Evolutionary conservation across 2,113 vertebrate species (phyloP).

Genomic region (Etheostoma spectabile): DNA sequence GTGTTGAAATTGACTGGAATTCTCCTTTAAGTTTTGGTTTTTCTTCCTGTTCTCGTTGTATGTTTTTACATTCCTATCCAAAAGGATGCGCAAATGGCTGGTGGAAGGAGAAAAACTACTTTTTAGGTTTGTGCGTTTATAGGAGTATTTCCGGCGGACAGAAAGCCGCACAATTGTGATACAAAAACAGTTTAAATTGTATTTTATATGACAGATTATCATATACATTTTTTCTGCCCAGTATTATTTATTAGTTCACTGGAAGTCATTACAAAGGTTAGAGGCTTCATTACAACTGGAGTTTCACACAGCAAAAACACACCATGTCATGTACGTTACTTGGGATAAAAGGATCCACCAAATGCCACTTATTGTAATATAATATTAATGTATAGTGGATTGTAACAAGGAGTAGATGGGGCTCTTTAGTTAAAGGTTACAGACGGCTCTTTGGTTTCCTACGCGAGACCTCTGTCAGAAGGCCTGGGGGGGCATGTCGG

Average conservation of each 20-base stretch:
- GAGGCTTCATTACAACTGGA: not conserved
- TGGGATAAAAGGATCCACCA: slow-evolving; percentile 25
- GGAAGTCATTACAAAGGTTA: slow-evolving; percentile 11
- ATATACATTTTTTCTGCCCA: not conserved
- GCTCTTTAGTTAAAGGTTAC: slow-evolving; percentile 43
- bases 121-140: not conserved
- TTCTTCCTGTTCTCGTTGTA: not conserved
- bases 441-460: slow-evolving; percentile 34
- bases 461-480: slow-evolving; percentile 27
- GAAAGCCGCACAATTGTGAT: not conserved
- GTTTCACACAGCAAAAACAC: not conserved
- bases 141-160: not conserved
- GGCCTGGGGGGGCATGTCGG: slow-evolving; percentile 40
- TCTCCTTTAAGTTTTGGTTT: not conserved
- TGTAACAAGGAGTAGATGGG: slow-evolving; percentile 12
- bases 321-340: slow-evolving; percentile 1
- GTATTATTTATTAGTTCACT: slow-evolving; percentile 1
- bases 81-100: not conserved
- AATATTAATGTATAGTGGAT: slow-evolving; percentile 42
- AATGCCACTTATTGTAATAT: slow-evolving; percentile 14
- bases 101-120: not conserved
- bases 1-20: too few relatives aligned
- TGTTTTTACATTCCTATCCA: not conserved
- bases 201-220: not conserved
- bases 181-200: too few relatives aligned